phyloP scores from a whole-genome alignment of 2,888 invertebrate genomes.

The Lydus trimaculatus region DNA sequence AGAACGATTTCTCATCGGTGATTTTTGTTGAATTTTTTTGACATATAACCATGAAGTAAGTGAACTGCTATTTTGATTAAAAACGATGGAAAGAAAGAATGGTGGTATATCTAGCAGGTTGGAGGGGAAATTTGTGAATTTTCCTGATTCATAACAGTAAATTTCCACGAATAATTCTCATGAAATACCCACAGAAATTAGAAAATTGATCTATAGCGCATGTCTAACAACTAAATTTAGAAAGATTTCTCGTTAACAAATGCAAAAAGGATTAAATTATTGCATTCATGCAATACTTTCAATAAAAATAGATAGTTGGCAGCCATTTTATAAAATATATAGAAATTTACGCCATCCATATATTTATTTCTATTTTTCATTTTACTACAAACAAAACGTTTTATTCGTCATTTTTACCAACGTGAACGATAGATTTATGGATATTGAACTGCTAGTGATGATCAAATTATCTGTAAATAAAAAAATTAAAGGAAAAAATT shows the following conservation, averaged over 20 bases:
- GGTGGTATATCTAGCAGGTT: neutral
- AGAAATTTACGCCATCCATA: neutral
- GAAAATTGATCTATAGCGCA: neutral
- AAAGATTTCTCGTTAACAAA: neutral
- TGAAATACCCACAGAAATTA: neutral
- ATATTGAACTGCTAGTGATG: neutral
- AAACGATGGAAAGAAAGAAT: neutral
- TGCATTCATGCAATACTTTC: neutral
- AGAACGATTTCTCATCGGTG: constrained; percentile 19
- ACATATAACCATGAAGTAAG: neutral
- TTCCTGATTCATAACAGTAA: neutral
- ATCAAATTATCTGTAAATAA: neutral
- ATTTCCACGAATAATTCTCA: neutral
- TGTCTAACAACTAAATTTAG: neutral
- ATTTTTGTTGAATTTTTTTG: neutral
- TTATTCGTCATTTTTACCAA: neutral
- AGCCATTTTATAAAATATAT: constrained; percentile 6
- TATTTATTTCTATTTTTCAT: neutral
- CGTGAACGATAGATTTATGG: neutral
- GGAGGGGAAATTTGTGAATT: neutral
- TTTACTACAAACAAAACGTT: neutral
- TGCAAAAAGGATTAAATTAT: neutral
- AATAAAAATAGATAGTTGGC: constrained; percentile 7
- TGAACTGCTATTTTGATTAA: constrained; percentile 2
- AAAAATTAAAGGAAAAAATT: neutral